These are phyloP conservation scores for Cheirogaleus medius DNA, from an alignment of 2,113 vertebrate genomes.

Conservation along the genomic window DNA sequence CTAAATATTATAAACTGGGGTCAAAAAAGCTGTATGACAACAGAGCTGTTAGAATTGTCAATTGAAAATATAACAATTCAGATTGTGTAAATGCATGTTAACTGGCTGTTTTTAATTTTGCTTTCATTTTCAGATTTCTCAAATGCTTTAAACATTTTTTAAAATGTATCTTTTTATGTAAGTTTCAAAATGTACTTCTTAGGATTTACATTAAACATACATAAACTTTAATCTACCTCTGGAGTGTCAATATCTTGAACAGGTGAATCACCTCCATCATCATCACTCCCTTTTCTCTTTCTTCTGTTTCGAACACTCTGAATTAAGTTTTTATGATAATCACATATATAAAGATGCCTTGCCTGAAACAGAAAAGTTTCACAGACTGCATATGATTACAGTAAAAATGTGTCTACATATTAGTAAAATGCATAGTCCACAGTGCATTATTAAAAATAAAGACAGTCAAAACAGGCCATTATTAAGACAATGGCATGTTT, in stretches of 20 bases:
- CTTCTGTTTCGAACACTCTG: slow-evolving; percentile 90
- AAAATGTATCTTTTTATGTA: background rate
- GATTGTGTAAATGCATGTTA: background rate
- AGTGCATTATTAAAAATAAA: slow-evolving; percentile 32
- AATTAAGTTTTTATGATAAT: slow-evolving; percentile 91
- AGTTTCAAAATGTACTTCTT: background rate
- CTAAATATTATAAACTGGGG: background rate
- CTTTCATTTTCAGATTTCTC: slow-evolving; percentile 60
- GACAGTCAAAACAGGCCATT: background rate
- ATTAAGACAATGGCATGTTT: background rate
- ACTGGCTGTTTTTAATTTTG: slow-evolving; percentile 28
- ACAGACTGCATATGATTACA: slow-evolving; percentile 30
- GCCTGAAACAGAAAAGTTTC: slow-evolving; percentile 82
- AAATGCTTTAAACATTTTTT: background rate
- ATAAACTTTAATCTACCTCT: slow-evolving; percentile 82
- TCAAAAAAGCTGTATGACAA: background rate
- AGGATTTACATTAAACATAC: background rate
- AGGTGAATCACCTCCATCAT: slow-evolving; percentile 89
- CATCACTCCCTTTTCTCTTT: slow-evolving; percentile 91
- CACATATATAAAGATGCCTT: slow-evolving; percentile 90
- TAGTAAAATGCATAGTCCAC: background rate
- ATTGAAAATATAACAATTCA: background rate
- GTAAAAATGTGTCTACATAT: background rate
- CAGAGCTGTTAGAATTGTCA: background rate
- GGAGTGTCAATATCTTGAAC: slow-evolving; percentile 89